Percentiles rank a stretch among this genome's conserved stretches.
phyloP scores from a whole-genome alignment of 2,113 vertebrate genomes.

The Coracopsis vasa region DNA sequence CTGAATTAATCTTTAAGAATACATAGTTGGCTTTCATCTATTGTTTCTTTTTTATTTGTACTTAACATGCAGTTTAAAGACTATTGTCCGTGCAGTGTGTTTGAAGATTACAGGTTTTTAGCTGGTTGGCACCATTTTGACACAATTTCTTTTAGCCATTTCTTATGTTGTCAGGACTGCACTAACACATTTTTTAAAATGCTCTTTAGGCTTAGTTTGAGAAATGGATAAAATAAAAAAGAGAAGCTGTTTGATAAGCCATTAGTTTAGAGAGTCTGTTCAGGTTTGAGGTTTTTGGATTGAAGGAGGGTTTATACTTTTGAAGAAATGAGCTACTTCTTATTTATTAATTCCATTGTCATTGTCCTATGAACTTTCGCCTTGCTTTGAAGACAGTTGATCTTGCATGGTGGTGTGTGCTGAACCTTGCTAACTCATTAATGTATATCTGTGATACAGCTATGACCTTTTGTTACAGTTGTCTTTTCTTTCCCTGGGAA shows the following conservation, averaged over 20 bases:
- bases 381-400: neutral
- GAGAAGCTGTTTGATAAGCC: neutral
- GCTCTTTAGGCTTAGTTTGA: neutral
- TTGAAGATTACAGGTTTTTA: neutral
- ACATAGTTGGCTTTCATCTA: neutral
- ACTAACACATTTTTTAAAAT: neutral
- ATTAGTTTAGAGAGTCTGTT: neutral
- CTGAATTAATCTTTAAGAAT: neutral
- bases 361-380: neutral
- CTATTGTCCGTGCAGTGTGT: neutral
- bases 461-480: slow-evolving; percentile 31
- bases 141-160: neutral
- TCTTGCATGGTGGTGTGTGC: neutral
- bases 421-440: neutral
- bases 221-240: neutral
- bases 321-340: neutral
- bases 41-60: neutral
- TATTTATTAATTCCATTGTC: neutral
- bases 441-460: neutral
- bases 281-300: neutral
- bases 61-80: neutral
- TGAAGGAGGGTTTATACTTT: neutral
- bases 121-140: neutral
- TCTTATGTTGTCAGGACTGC: neutral
- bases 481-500: slow-evolving; percentile 68